Base-by-base conservation (phyloP, 2,888 invertebrate genomes). In the Scaptomyza parva region DNA sequence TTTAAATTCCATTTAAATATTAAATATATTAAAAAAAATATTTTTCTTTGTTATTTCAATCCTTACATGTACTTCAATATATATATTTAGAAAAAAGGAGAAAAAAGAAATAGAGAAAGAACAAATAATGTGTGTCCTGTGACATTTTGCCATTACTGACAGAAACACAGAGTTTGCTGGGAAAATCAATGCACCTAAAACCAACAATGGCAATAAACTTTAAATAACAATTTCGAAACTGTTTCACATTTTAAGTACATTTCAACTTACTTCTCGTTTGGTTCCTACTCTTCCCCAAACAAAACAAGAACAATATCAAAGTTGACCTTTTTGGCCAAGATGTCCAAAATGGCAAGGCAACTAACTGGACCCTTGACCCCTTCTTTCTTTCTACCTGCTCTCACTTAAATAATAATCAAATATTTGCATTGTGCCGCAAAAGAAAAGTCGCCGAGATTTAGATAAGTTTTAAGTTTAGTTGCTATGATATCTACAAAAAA, bases 381-480 rank as follows among this genome's bases (percentile, higher is more conserved):
- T n/a, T 14, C 24, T 3, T 12, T 17, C n/a, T 14, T 22, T 35
- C 62, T 26, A 26, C 6, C 26, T 22, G 22, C 22, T 5, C 3
- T 28, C 28, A 1, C 8, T 50, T 47, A 55, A 39, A 51, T 39
- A 22, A 26, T n/a, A 45, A 41, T 24, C 30, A 50, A 28, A 61
- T 33, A 47, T 40, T 35, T 39, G 9, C 30, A n/a, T 14, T 14
- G 22, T 35, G n/a, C 17, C 4, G n/a, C 18, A 28, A 9, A 9
- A 33, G 12, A 12, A 28, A 55, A 60, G 53, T 47, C 30, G n/a
- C 9, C 4, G 40, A 33, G 60, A 33, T 41, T 61, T 44, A 84
- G 73, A 80, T 58, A 86, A 63, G 60, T 83, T 26, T 50, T 65
- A 83, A 47, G 76, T 70, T 40, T 64, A 44, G 53, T 52, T 40